Base-by-base conservation (phyloP, 2,888 invertebrate species). In the Suillia variegata region DNA sequence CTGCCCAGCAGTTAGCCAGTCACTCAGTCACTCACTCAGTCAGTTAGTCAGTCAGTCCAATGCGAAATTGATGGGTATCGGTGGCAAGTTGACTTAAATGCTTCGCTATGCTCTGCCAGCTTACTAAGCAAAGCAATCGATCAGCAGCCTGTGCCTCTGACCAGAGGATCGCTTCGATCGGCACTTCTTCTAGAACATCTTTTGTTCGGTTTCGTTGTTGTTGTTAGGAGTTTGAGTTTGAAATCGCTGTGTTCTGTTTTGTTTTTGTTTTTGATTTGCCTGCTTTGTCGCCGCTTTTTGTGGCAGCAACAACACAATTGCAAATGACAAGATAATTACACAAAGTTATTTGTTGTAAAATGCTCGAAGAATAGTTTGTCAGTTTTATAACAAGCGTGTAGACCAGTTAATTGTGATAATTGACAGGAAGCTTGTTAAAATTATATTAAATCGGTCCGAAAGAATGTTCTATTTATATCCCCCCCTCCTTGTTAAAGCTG, bases 301-400 rank as follows among this genome's bases (percentile, higher is more conserved):
- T 38, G 4, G 38, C 12, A 8, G 5, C 15, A 31, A 17, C 6
- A 47, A n/a, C 38, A 59, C 55, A 59, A 55, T 59, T 55, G 55
- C 51, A 55, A 55, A 52, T 59, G 59, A 59, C 59, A 59, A 55
- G 55, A 55, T 59, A 59, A 59, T 59, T 55, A 52, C 55, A 51
- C 31, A n/a, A 59, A 55, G 45, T 18, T 17, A 20, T 38, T 38
- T 10, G 12, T 45, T 20, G 45, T 45, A 45, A 45, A 38, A 38
- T n/a, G 38, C 6, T 4, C n/a, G 38, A 52, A 52, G n/a, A n/a
- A n/a, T n/a, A n/a, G n/a, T n/a, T n/a, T 53, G 24, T 54, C 45
- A 34, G 48, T 38, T 38, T 38, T 12, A 6, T 31, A 31, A 38
- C n/a, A 38, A 38, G n/a, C n/a, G n/a, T n/a, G n/a, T n/a, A n/a